Evolutionary conservation across 2,888 invertebrate species (phyloP), one percentile per base, ranked within the genome.

Genomic region (Aphidoletes aphidimyza): DNA sequence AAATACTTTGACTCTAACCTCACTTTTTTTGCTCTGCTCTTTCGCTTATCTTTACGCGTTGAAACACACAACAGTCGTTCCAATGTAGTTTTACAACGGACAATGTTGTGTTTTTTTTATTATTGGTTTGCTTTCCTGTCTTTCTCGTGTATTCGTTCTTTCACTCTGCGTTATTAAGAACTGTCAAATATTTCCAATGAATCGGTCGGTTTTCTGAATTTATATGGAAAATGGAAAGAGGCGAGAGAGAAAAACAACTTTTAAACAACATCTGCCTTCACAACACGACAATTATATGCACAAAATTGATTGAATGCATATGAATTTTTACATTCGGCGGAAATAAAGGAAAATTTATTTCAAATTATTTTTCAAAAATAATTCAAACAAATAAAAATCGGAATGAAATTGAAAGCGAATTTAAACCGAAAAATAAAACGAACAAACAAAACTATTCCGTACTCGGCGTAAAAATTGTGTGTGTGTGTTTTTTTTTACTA

Each of bases 181-280:
- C 69, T 69, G 69, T 69, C 69, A 69, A 69, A 69, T n/a, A n/a
- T 30, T 69, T 69, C 69, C 69, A 69, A 69, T 69, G 69, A 34
- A 69, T 69, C n/a, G 69, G 69, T 30, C 69, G 69, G 69, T 69
- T 11, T 30, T 69, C 2, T 39, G 11, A 30, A 30, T 30, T 9
- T 30, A 14, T 19, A 17, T 30, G 34, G n/a, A n/a, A 30, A 11
- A 26, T 6, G 11, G 69, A 69, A 30, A 69, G 69, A 69, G 69
- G 30, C 26, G 69, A 69, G 11, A 39, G 39, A 30, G 14, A 69
- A 69, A 69, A 69, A 30, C 30, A 69, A 69, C 30, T 69, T 69
- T 69, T 69, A 69, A n/a, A 69, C 69, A 69, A 69, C 69, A 69
- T 69, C 69, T 69, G 69, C 69, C 26, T 26, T 69, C 14, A 34